Conservation (phyloP, 2,113 vertebrate species). For the Ophiodon elongatus region DNA sequence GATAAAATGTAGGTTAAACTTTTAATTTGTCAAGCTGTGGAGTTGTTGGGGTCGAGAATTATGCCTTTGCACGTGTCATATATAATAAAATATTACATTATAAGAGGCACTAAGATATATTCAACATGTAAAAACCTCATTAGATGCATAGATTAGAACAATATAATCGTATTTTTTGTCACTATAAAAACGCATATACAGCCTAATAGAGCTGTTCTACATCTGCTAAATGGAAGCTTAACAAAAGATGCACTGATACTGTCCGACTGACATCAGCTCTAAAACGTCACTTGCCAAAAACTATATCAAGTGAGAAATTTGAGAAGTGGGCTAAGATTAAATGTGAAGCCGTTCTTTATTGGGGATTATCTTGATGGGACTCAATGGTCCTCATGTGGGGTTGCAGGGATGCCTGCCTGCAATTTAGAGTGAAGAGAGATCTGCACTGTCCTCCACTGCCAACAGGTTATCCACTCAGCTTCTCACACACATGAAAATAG, state of each 20-base stretch:
- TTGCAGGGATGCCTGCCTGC: constrained; percentile 78
- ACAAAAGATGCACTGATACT: constrained; percentile 80
- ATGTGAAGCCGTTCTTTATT: constrained; percentile 87
- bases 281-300: constrained; percentile 83
- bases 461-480: constrained; percentile 79
- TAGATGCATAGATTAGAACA: constrained; percentile 9
- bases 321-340: constrained; percentile 85
- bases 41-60: not conserved
- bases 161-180: constrained; percentile 26
- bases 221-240: constrained; percentile 72
- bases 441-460: constrained; percentile 76
- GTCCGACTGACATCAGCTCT: constrained; percentile 80
- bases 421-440: constrained; percentile 82
- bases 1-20: not conserved
- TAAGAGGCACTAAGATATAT: not conserved
- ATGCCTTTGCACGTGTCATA: not conserved
- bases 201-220: constrained; percentile 22
- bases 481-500: constrained; percentile 78
- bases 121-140: constrained; percentile 6
- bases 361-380: constrained; percentile 86
- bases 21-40: not conserved
- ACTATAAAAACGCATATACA: constrained; percentile 36
- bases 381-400: constrained; percentile 78
- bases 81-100: not conserved
- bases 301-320: constrained; percentile 84